Evolutionary conservation across 1,140 invertebrate species (phyloP), one percentile per base, ranked within the genome.

Genomic region (Sipha flava): DNA sequence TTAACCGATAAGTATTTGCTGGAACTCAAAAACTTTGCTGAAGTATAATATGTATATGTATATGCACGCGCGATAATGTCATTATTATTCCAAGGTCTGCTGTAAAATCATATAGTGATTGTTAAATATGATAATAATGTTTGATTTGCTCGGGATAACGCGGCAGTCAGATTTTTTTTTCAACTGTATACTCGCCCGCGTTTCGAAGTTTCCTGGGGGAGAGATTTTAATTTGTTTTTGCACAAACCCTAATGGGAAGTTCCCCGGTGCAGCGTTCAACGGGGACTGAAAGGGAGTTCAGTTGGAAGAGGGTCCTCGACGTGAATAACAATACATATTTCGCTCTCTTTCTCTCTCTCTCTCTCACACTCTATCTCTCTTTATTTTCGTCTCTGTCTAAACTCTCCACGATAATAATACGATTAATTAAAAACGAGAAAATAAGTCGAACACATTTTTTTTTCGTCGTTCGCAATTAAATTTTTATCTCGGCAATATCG

Each of bases 211-310:
- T 66, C 31, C 59, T 23, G 62, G 40, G 34, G 62, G 62, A 40
- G 34, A 40, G 62, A 40, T 66, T 66, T 66, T 66, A 66, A 66
- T 66, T 66, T 66, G 62, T 66, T 66, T 66, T 66, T 66, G 14
- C 62, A 66, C 34, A 40, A 40, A 66, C 62, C 62, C 62, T 66
- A 66, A 66, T 40, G 62, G 62, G 62, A 14, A 37, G n/a, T 16
- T 66, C 62, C 3, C 31, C 12, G 31, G 31, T n/a, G 29, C n/a
- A n/a, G n/a, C n/a, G 34, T 4, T 10, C 12, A 21, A 14, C 34
- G 18, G 62, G 62, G 62, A 66, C 62, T 66, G 34, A 66, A 40
- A 40, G 62, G 34, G 62, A 40, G 40, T 37, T 37, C 59, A 37
- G 31, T 21, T 66, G 23, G 62, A 66, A 66, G 62, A 40, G 62